Conservation (phyloP, 2,113 vertebrate genomes). For the Piaya cayana region DNA sequence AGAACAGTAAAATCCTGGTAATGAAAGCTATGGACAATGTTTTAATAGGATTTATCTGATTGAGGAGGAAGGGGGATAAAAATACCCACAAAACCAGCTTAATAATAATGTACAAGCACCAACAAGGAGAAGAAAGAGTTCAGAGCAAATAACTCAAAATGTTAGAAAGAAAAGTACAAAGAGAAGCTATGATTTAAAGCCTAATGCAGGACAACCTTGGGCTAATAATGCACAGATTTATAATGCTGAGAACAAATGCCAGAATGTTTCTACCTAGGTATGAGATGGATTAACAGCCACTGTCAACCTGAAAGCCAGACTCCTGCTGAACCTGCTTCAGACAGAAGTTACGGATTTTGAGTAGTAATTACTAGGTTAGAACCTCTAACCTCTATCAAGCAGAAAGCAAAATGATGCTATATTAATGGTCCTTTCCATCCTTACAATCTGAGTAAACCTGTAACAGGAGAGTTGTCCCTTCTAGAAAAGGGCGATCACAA, state of each 20-base stretch:
- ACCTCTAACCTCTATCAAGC: not conserved
- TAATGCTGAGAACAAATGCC: not conserved
- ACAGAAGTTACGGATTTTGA: not conserved
- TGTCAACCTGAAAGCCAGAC: not conserved
- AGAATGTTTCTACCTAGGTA: not conserved
- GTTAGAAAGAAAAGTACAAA: not conserved
- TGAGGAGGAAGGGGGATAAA: not conserved
- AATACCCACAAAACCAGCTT: not conserved
- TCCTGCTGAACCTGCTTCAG: not conserved
- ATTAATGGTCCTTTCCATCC: not conserved
- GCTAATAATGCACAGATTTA: conserved; percentile 8
- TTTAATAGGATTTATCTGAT: not conserved
- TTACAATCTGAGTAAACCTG: not conserved
- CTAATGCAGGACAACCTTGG: not conserved
- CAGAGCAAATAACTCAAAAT: not conserved
- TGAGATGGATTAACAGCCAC: not conserved
- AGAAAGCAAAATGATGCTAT: not conserved
- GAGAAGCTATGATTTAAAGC: not conserved
- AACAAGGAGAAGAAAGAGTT: not conserved
- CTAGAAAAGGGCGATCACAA: not conserved
- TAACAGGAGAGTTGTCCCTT: not conserved
- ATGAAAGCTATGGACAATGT: not conserved
- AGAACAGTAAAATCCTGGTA: not conserved
- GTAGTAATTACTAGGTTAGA: not conserved
- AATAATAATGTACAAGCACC: not conserved